Evolutionary conservation across 2,888 invertebrate species (phyloP), one percentile per base, ranked within the genome.

Genomic region (Heteromyza rotundicornis): DNA sequence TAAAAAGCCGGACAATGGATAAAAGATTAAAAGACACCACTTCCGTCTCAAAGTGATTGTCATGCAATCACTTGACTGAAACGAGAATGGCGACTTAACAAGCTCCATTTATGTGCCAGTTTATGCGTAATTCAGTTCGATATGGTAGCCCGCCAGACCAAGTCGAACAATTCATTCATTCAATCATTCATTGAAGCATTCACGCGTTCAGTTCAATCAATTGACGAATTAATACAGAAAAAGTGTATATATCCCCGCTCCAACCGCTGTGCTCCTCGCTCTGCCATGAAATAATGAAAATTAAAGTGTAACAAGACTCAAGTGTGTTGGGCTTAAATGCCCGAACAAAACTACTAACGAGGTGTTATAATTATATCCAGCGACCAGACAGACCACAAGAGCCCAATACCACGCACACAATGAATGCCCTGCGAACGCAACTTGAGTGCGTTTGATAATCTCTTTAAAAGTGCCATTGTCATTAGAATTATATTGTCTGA

Each of bases 331-430:
- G 65, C 64, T 64, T 71, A 75, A 75, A 73, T 73, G 73, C 61
- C 68, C 63, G 61, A 69, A 76, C 73, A 75, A 72, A 71, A 70
- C 66, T 67, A 72, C 76, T 76, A 77, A 77, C 77, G 76, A 77
- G 76, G 70, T 76, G 76, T 69, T 71, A 72, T 72, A 77, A 76
- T 76, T 74, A 71, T 70, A 69, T 66, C 68, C 66, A 23, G 2
- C 22, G 36, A 40, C n/a, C 22, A 36, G 19, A 53, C 32, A 16
- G 35, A 50, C 20, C 24, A 16, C 17, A 2, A 53, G 14, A 8
- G n/a, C n/a, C n/a, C n/a, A 51, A 51, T n/a, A n/a, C n/a, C 52
- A 52, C 52, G 27, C 23, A 14, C 52, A n/a, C 52, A 40, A 24
- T 52, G 24, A 52, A 24, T 16, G 36, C 20, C 10, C 20, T 8